Percentiles rank a stretch among this genome's conserved stretches.
phyloP scores from a whole-genome alignment of 2,113 vertebrate genomes.

The Hemichromis elongatus region DNA sequence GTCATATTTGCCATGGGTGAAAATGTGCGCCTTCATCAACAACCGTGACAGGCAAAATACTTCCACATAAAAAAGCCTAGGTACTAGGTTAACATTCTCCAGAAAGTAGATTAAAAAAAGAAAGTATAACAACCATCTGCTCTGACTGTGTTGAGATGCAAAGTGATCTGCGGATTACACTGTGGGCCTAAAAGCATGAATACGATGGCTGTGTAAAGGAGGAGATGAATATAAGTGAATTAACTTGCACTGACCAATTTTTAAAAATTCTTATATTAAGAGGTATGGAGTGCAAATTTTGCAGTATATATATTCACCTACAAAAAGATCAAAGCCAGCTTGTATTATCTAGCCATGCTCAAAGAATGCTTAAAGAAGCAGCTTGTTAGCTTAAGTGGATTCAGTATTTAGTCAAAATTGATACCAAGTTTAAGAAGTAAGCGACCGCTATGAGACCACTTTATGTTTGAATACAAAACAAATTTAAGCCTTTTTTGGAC shows the following conservation, averaged over 20 bases:
- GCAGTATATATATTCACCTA: too few species aligned
- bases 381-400: background rate
- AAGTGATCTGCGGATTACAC: background rate
- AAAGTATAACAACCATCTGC: background rate
- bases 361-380: background rate
- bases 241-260: background rate
- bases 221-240: background rate
- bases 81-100: background rate
- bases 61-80: background rate
- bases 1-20: background rate
- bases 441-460: too few species aligned
- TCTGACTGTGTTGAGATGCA: background rate
- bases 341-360: background rate
- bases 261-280: accelerated
- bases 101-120: background rate
- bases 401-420: background rate
- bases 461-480: too few species aligned
- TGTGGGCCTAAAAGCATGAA: background rate
- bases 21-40: background rate
- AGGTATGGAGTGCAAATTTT: background rate
- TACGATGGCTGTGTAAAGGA: background rate
- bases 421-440: too few species aligned
- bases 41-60: background rate
- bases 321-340: background rate
- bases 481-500: background rate